Base-by-base conservation (phyloP, 2,113 vertebrate genomes). In the Archocentrus centrarchus region DNA sequence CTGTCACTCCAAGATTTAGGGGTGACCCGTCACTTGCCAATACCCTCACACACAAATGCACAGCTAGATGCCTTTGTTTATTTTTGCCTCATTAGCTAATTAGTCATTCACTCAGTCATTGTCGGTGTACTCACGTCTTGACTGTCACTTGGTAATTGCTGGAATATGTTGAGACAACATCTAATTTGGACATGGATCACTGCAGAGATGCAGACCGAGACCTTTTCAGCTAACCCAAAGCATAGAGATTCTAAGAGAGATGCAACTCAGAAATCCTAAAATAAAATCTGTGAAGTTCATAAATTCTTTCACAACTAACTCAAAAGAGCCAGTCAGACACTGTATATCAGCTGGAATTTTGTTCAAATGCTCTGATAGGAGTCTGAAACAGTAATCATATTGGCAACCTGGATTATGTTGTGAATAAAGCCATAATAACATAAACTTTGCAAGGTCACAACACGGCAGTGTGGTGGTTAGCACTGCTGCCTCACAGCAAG, bases 91-190 rank as follows among this genome's bases (percentile, higher is more conserved):
- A 82, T 93, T 91, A 88, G 79, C 59, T 89, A 81, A 88, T 90
- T 82, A 90, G 77, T 22, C 87, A 81, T 41, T 64, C 87, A 60
- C 59, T 81, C 79, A 10, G 66, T 85, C 70, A 73, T 68, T 79
- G 68, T 55, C 61, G 73, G 22, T 47, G 50, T 41, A 18, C 59
- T 62, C 63, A 35, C 8, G 20, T 87, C 73, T 79, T 17, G 62
- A 77, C 84, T 86, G 91, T 89, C 92, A 88, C 85, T 85, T 14
- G 2, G 68, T 91, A 88, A 91, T 89, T 90, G 70, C 80, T 70
- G 61, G 66, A 86, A 90, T 87, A 82, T 91, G 81, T 88, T 80
- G 79, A 87, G 89, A 89, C 81, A 81, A 84, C 78, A 75, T 81
- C 37, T 89, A 60, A 90, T 90, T 89, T 91, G 82, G 81, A 81